These are phyloP conservation scores for Bombus picipes DNA, from an alignment of 1,140 invertebrate species.

Conservation along the genomic window DNA sequence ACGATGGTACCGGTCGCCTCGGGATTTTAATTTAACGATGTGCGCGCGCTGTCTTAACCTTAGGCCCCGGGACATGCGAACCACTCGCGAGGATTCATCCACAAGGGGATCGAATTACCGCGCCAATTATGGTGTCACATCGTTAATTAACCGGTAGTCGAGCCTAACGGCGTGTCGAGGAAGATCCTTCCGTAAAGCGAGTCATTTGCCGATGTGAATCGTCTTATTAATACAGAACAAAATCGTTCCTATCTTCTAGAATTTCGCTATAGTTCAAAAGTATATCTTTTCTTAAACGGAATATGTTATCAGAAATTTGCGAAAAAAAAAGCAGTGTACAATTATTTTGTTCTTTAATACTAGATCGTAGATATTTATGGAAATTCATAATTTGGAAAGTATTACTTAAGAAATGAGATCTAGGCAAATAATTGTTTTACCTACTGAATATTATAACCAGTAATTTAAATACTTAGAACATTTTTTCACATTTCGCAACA, in stretches of 20 bases:
- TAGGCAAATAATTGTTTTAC: no score
- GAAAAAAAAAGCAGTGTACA: no score
- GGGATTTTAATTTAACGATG: slow-evolving; percentile 71
- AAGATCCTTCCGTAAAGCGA: slow-evolving; percentile 35
- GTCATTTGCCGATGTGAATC: slow-evolving; percentile 14
- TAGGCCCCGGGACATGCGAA: slow-evolving; percentile 39
- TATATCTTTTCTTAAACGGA: background rate
- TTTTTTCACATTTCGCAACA: no score
- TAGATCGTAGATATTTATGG: no score
- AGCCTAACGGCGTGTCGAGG: slow-evolving; percentile 30
- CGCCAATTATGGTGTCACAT: slow-evolving; percentile 71
- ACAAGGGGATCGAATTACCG: slow-evolving; percentile 67
- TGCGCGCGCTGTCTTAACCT: slow-evolving; percentile 55
- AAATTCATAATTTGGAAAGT: no score
- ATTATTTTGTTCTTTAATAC: no score
- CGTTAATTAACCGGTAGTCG: slow-evolving; percentile 70
- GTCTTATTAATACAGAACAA: background rate
- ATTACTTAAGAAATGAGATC: no score
- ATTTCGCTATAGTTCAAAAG: background rate
- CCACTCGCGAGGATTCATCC: slow-evolving; percentile 35
- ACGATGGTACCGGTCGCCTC: slow-evolving; percentile 40
- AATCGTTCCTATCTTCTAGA: background rate
- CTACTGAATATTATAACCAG: no score
- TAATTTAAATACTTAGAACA: no score
- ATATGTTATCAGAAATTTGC: no score